Evolutionary conservation across 2,113 vertebrate genomes (phyloP).

Genomic region (Taurulus bubalis): DNA sequence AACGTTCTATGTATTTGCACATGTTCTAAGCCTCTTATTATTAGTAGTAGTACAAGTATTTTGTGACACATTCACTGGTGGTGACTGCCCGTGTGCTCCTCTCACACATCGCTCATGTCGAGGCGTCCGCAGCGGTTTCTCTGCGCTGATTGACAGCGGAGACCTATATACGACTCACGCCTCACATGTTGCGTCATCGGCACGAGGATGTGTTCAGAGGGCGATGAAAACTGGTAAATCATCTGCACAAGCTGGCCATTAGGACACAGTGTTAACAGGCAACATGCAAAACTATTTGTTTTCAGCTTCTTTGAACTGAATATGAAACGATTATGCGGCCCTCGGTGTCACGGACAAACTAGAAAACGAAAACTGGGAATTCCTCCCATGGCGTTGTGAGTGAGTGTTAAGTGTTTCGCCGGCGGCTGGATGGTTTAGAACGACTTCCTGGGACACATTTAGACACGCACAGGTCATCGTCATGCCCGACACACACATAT

Average conservation of each 20-base stretch:
- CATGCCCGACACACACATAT: slow-evolving; percentile 49
- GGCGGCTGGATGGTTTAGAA: slow-evolving; percentile 45
- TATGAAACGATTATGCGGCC: slow-evolving; percentile 41
- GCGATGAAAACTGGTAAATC: slow-evolving; percentile 36
- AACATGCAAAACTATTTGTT: slow-evolving; percentile 72
- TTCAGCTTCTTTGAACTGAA: slow-evolving; percentile 47
- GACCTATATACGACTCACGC: slow-evolving; percentile 19
- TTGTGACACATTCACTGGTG: slow-evolving; percentile 22
- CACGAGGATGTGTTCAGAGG: slow-evolving; percentile 22
- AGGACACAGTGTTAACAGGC: slow-evolving; percentile 70
- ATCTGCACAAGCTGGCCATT: slow-evolving; percentile 55
- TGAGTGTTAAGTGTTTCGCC: slow-evolving; percentile 45
- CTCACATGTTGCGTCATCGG: slow-evolving; percentile 29
- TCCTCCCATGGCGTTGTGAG: slow-evolving; percentile 27
- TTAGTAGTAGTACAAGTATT: not conserved
- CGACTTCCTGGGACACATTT: slow-evolving; percentile 37
- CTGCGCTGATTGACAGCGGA: slow-evolving; percentile 45
- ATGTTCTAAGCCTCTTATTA: slow-evolving; percentile 10
- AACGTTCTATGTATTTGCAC: slow-evolving; percentile 12
- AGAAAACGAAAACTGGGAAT: slow-evolving; percentile 16
- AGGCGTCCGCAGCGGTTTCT: slow-evolving; percentile 6
- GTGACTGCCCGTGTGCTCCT: not conserved
- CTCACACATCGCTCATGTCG: not conserved
- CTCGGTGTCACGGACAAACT: slow-evolving; percentile 37
- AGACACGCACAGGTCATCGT: slow-evolving; percentile 31